Base-by-base conservation (phyloP, 2,888 invertebrate genomes). In the Euclidia mi region DNA sequence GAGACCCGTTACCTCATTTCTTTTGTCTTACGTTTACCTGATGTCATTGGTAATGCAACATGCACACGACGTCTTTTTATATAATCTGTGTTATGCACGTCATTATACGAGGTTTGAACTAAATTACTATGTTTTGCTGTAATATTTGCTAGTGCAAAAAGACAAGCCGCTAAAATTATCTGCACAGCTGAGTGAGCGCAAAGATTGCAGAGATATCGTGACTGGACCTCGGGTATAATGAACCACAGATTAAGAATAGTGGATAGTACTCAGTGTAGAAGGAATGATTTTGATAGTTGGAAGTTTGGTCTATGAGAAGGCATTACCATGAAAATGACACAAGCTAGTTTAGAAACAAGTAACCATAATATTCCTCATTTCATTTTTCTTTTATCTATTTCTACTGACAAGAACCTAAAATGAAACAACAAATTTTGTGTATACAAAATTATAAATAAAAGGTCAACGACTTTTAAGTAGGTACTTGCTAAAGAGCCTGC, bases 121-220 rank as follows among this genome's bases (percentile, higher is more conserved):
- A 12, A 14, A 18, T 29, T 12, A 28, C 42, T 15, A 28, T 18
- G 29, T 15, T 29, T 11, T 29, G 25, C 15, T 4, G 15, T 42
- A 20, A 40, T 40, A 7, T 18, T 42, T 42, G 15, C n/a, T 14
- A 15, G 34, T 25, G 9, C 34, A 65, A 56, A 56, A 69, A 46
- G 34, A 52, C 52, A 66, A 68, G 61, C 57, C 58, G 71, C 51
- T 55, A 55, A 50, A 62, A 57, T 62, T 51, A 67, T 61, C 47
- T 53, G 47, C 12, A 41, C 43, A 51, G 20, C 14, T 7, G 28
- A 53, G 44, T 42, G 57, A 72, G 70, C 47, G 66, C 47, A 53
- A 68, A 65, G 65, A 73, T 65, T 57, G 44, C 47, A 56, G 7
- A 15, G 62, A 74, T 74, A 65, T 46, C 43, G 3, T 50, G 35